A percentile compares a stretch with the other conserved stretches of the same genome.
Conservation (phyloP, 35 echinoderm and acorn worm species). For the Diadema setosum region DNA sequence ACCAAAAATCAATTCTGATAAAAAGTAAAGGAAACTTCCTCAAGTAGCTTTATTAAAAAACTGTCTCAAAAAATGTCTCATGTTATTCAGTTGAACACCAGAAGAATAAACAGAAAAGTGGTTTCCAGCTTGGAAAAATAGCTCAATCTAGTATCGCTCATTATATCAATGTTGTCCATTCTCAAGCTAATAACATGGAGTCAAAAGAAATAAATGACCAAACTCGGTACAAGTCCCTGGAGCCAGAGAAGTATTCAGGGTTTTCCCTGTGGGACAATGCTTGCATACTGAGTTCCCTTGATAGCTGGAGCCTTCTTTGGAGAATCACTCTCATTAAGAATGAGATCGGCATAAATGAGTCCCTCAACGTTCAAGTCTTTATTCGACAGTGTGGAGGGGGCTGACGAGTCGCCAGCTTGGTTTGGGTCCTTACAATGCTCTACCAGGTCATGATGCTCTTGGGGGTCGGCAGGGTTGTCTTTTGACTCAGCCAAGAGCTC, state of each 20-base stretch:
- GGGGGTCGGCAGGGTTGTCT: neutral
- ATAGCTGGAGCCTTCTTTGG: neutral
- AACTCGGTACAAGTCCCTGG: too few species aligned
- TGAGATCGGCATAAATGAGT: neutral
- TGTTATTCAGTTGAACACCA: neutral
- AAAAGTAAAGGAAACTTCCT: too few species aligned
- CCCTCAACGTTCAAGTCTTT: slow-evolving; percentile 5
- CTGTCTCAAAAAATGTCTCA: neutral
- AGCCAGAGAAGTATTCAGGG: too few species aligned
- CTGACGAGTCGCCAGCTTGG: neutral
- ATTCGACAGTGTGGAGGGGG: neutral
- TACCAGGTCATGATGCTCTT: neutral
- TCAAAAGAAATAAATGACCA: neutral
- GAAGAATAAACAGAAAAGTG: neutral
- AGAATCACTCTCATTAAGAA: neutral
- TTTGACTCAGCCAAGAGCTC: neutral
- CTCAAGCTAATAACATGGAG: neutral
- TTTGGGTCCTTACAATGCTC: neutral
- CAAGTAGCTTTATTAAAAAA: too few species aligned
- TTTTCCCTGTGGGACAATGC: neutral
- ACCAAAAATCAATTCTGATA: too few species aligned
- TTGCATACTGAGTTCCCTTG: slow-evolving; percentile 11
- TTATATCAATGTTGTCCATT: neutral
- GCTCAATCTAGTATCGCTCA: neutral
- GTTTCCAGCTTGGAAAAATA: neutral